Percentiles rank a stretch among this genome's conserved stretches.
These are phyloP conservation scores for Pluvianellus socialis DNA, from an alignment of 2,113 vertebrate species.

Conservation along the genomic window DNA sequence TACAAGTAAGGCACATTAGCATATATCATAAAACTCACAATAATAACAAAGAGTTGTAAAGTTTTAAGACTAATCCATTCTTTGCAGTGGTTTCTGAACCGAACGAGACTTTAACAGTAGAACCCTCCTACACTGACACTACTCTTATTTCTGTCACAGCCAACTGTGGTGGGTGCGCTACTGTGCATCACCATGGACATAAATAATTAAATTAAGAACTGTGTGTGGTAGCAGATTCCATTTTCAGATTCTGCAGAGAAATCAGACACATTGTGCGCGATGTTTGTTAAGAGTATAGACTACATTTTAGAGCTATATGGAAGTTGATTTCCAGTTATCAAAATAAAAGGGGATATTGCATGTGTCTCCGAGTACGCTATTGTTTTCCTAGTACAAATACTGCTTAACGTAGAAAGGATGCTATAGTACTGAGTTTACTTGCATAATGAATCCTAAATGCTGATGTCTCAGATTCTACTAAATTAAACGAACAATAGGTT, in stretches of 20 bases:
- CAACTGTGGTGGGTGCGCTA: constrained; percentile 10
- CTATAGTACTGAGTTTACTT: constrained; percentile 58
- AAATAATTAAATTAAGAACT: constrained; percentile 25
- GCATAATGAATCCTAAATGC: constrained; percentile 71
- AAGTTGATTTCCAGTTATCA: constrained; percentile 64
- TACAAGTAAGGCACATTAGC: constrained; percentile 80
- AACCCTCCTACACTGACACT: not conserved
- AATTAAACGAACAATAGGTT: constrained; percentile 51
- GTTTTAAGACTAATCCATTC: constrained; percentile 56
- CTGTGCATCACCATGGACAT: not conserved
- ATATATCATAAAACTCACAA: constrained; percentile 75
- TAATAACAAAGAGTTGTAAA: constrained; percentile 63
- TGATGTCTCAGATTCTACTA: constrained; percentile 58
- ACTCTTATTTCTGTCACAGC: not conserved
- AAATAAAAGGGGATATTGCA: constrained; percentile 69
- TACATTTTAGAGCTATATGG: not conserved
- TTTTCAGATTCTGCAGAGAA: constrained; percentile 2
- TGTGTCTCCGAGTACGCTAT: constrained; percentile 50
- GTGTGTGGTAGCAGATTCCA: not conserved
- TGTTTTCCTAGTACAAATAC: constrained; percentile 69
- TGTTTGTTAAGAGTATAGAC: constrained; percentile 2
- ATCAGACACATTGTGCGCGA: not conserved
- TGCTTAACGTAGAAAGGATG: constrained; percentile 71
- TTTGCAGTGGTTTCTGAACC: constrained; percentile 35
- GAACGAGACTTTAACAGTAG: not conserved